phyloP scores from a whole-genome alignment of 2,888 invertebrate genomes.

The Drosophila vallismaia region DNA sequence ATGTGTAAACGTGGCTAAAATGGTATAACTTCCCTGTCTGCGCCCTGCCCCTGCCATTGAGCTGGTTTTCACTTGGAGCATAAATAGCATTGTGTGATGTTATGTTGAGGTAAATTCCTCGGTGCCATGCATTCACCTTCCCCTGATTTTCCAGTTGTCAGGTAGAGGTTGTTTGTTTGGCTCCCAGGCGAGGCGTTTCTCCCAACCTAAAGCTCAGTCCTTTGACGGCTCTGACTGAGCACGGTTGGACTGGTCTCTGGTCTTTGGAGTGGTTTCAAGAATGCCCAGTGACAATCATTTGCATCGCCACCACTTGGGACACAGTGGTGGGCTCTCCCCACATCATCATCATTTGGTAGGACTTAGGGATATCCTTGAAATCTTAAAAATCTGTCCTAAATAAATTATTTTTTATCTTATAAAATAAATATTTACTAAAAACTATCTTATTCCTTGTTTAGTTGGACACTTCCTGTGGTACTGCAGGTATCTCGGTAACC shows the following conservation, averaged over 20 bases:
- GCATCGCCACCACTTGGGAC: slow-evolving; percentile 78
- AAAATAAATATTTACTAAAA: neutral
- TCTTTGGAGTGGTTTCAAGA: slow-evolving; percentile 32
- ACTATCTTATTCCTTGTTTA: slow-evolving; percentile 14
- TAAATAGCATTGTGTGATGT: slow-evolving; percentile 70
- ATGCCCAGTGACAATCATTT: slow-evolving; percentile 81
- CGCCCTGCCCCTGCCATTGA: slow-evolving; percentile 74
- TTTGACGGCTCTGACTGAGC: slow-evolving; percentile 16
- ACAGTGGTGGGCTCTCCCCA: slow-evolving; percentile 76
- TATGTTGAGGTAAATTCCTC: slow-evolving; percentile 81
- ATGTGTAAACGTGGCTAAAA: slow-evolving; percentile 39
- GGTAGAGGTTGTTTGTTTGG: slow-evolving; percentile 42
- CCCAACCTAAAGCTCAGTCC: slow-evolving; percentile 25
- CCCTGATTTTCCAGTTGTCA: slow-evolving; percentile 53
- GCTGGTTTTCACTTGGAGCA: slow-evolving; percentile 74
- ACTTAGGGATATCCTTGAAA: no score
- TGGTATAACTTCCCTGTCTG: slow-evolving; percentile 11
- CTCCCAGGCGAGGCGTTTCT: slow-evolving; percentile 10
- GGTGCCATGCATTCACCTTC: slow-evolving; percentile 46
- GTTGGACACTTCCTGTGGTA: slow-evolving; percentile 73
- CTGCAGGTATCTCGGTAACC: slow-evolving; percentile 62
- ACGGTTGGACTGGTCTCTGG: slow-evolving; percentile 56
- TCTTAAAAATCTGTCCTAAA: neutral
- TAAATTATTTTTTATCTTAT: no score
- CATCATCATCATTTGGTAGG: slow-evolving; percentile 83